Base-by-base conservation (phyloP, 1,140 invertebrate genomes). In the Tetragnatha versicolor region DNA sequence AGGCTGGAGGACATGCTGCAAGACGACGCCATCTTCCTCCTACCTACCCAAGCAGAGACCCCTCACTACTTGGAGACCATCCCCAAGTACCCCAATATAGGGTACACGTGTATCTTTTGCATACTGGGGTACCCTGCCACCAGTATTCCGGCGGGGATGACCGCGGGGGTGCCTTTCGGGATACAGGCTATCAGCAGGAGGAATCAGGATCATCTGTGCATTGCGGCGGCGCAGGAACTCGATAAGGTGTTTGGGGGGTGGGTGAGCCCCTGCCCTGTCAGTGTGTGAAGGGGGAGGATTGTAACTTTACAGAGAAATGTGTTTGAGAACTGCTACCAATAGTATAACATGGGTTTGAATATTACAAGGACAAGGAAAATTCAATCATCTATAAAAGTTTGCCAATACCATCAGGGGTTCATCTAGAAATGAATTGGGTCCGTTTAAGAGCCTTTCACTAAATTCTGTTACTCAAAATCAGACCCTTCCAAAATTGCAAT, bases 41-140 rank as follows among this genome's bases (percentile, higher is more conserved):
- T 93, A 85, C 94, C 95, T 27, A 91, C 92, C 3, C 91, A 92
- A 72, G 93, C 95, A 1, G 88, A 88, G 25, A 86, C 92, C n/a
- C 94, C 96, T 0, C 94, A 94, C 84, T 96, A 98, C 87, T 91
- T 92, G 83, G 89, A 92, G 47, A 89, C 93, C 27, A 89, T 94
- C 80, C 86, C 94, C 2, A 90, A 92, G 70, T 91, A 93, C 1
- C 93, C 90, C 83, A 96, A 98, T 86, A 97, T 96, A 86, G 89
- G 90, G 5, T 96, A 97, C 80, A 92, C 90, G 12, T 20, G 39
- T 66, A 60, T 78, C 25, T 79, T 82, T 35, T 80, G 75, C 33
- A 63, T 70, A 20, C 20, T 81, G 14, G 66, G 61, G 12, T 66
- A 78, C 42, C 72, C 81, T 1, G 58, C 66, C 6, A 80, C 81